Evolutionary conservation across 1,140 invertebrate species (phyloP), one percentile per base, ranked within the genome.

Genomic region (Nilaparvata lugens): DNA sequence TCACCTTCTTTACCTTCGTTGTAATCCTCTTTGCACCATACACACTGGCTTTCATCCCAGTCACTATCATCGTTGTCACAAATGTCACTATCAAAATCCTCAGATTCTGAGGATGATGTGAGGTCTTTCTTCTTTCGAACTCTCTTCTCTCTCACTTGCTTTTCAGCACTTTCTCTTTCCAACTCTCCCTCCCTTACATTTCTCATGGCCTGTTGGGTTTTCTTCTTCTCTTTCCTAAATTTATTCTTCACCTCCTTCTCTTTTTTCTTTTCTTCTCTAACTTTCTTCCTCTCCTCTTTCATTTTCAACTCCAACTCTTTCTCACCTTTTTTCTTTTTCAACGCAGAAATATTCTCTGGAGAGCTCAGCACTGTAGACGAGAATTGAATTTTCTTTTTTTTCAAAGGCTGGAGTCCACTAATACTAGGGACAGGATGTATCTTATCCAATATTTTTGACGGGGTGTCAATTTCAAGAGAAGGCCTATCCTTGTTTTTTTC

Each of bases 21-120:
- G 52, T 60, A 62, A 16, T 58, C 28, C 35, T 62, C 61, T 31
- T 48, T 38, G 54, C 55, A 62, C 14, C 25, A 43, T 54, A 38
- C 43, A 2, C 58, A 60, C 13, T 6, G 28, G 40, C 38, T 40
- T n/a, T 42, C 18, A 18, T 59, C 43, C 52, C 31, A 11, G 48
- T 57, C 21, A 42, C n/a, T 31, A 18, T 18, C 21, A 14, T 23
- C 16, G 21, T 52, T 11, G 31, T 19, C 11, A n/a, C 38, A 9
- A 40, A 40, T 40, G 38, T n/a, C n/a, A n/a, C n/a, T n/a, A n/a
- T n/a, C 38, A 40, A n/a, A 9, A n/a, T 40, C n/a, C n/a, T 40
- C 38, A 40, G 9, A n/a, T 40, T 40, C 38, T 40, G 38, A n/a
- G n/a, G 38, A 40, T 9, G 9, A 40, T 9, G 38, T 9, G 9